Evolutionary conservation across 2,797 vertebrate species (phyloP), one percentile per base, ranked within the genome.

Genomic region (Anableps anableps): DNA sequence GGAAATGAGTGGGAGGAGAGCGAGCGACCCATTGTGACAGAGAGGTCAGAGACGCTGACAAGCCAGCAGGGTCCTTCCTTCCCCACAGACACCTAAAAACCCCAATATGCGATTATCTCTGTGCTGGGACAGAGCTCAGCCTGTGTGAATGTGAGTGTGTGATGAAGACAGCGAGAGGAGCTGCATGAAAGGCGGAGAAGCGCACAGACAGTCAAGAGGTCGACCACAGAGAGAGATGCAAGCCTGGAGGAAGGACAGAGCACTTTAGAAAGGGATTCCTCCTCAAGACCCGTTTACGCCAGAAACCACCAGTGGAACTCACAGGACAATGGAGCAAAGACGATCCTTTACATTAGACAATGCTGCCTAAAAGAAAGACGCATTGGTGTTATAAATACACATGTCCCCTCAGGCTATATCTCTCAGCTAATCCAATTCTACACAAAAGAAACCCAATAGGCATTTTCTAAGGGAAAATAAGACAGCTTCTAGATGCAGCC

Each of bases 1-100:
- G 84, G 83, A 92, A 91, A 87, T 80, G 86, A 90, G 93, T 89
- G 88, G 91, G 91, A 88, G 91, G 90, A 80, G 78, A 85, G 86
- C 21, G 41, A 86, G 76, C 76, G 74, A 81, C 14, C 86, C 88
- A 91, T 93, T 94, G 93, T 92, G 86, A 89, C 80, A 80, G 82
- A 85, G 85, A 86, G 90, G 88, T 92, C 89, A 88, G 90, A 90
- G 88, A 93, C 83, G 64, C 91, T 84, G 87, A 88, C 90, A 80
- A 87, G 85, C 62, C 91, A 92, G 93, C 88, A 85, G 90, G 89
- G 83, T 88, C 88, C 80, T 91, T 87, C 86, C 89, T 88, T 82
- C 58, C 88, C 90, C 55, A 84, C 88, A 82, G 90, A 85, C 79
- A 88, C 80, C 82, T 68, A 85, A 88, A 90, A 51, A 81, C 43